phyloP scores from a whole-genome alignment of 2,113 vertebrate species.

The Ardeotis arabs region DNA sequence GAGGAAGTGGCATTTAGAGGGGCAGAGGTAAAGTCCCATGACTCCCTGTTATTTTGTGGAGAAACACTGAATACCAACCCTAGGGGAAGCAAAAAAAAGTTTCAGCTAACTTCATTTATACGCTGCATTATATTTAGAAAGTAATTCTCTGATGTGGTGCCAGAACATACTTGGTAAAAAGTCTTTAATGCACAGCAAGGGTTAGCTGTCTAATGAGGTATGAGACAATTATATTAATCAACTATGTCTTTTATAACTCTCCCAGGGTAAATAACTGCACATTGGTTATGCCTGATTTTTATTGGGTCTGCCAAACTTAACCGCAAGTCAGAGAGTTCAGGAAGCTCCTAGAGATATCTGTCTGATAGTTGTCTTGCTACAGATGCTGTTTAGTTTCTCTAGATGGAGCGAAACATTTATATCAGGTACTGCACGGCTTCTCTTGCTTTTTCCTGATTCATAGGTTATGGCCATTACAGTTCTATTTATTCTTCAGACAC shows the following conservation, averaged over 20 bases:
- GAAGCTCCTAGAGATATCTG: background rate
- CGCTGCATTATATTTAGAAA: slow-evolving; percentile 1
- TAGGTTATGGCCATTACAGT: background rate
- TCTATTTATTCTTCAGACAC: background rate
- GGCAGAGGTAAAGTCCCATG: background rate
- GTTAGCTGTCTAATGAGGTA: slow-evolving; percentile 39
- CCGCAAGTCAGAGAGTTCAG: background rate
- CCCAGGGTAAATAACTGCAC: background rate
- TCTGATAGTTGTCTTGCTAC: background rate
- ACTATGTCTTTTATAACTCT: background rate
- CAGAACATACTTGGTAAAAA: background rate
- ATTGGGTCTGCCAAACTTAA: background rate
- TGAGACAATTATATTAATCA: slow-evolving; percentile 50
- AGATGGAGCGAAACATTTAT: background rate
- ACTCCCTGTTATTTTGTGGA: background rate
- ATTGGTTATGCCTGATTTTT: slow-evolving; percentile 4
- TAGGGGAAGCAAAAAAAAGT: background rate
- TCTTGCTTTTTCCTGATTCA: background rate
- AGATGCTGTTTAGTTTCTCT: background rate
- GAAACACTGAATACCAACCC: background rate
- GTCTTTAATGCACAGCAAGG: slow-evolving; percentile 30
- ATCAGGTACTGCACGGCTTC: background rate
- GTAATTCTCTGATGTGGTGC: background rate
- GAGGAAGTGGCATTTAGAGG: background rate
- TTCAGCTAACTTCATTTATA: slow-evolving; percentile 8